Base-by-base conservation (phyloP, 2,797 vertebrate species). In the Hoplostethus mediterraneus region DNA sequence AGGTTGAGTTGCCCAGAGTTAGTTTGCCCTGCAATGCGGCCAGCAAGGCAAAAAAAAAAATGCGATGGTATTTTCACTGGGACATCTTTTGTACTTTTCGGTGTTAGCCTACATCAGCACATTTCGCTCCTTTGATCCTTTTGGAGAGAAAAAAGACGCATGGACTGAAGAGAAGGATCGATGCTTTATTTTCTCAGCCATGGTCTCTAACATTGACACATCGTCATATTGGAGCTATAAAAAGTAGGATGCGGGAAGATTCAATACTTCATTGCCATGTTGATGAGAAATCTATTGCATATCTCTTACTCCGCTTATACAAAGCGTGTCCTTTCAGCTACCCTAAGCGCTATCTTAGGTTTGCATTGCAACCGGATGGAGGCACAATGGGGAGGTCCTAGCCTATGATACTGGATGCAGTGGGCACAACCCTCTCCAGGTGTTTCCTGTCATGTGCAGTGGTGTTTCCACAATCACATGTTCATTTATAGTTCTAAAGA, bases 71-170 rank as follows among this genome's bases (percentile, higher is more conserved):
- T 84, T 88, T 88, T 86, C 65, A 82, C 67, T 87, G 84, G 84
- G 76, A 77, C 42, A 79, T 89, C 83, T 87, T 92, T 91, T 92
- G 83, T 86, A 86, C 79, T 73, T 63, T 77, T 71, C 79, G 67
- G 80, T 74, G 71, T 79, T 80, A 77, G 83, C 75, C 75, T 80
- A 74, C 81, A 63, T 94, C 92, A 92, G 94, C 93, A 93, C 89
- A 92, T 94, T 94, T 92, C 63, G 63, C 75, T 76, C 73, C 80
- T 90, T 87, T 92, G 82, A 93, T 92, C 85, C 80, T 72, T 85
- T 71, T 42, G 71, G 68, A 58, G 66, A 48, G 81, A 73, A 45
- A 70, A 83, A 28, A 28, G 28, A 67, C 52, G 56, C 44, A 56
- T 53, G 63, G 62, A 70, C 73, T 66, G 84, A 80, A 67, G 75